Percentiles rank a stretch among this genome's conserved stretches.
phyloP scores from a whole-genome alignment of 1,140 invertebrate genomes.

The Colletes gigas region DNA sequence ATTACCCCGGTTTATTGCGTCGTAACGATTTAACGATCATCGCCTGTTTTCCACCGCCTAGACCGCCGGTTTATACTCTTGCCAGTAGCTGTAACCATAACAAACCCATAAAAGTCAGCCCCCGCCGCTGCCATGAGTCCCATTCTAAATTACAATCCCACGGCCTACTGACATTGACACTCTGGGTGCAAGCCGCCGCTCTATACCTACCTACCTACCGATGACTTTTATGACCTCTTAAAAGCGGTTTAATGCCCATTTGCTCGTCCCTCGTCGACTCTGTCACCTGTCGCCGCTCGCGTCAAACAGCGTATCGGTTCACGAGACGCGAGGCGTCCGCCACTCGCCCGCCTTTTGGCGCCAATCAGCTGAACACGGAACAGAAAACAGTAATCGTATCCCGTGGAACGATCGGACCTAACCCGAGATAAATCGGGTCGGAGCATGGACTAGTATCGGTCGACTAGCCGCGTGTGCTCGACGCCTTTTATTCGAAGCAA shows the following conservation, averaged over 20 bases:
- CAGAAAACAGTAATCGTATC: neutral
- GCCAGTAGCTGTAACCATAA: conserved; percentile 67
- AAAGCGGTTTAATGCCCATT: conserved; percentile 65
- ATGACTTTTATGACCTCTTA: conserved; percentile 76
- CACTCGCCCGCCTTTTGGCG: conserved; percentile 38
- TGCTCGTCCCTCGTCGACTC: conserved; percentile 50
- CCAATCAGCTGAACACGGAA: neutral
- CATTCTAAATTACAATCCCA: conserved; percentile 67
- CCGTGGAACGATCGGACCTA: neutral
- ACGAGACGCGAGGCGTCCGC: conserved; percentile 41
- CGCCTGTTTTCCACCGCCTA: conserved; percentile 55
- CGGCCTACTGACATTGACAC: conserved; percentile 77
- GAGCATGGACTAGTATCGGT: conserved; percentile 51
- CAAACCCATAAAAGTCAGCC: conserved; percentile 71
- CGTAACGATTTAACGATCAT: conserved; percentile 80
- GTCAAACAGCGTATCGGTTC: conserved; percentile 47
- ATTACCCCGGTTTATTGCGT: conserved; percentile 79
- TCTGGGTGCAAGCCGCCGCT: conserved; percentile 41
- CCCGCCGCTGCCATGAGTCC: conserved; percentile 68
- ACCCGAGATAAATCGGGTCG: neutral
- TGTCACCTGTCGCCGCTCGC: conserved; percentile 57
- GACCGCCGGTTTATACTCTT: conserved; percentile 50
- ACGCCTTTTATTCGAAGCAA: neutral
- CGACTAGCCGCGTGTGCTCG: conserved; percentile 38
- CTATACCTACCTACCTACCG: conserved; percentile 59